Percentiles rank a stretch among this genome's conserved stretches.
phyloP scores from a whole-genome alignment of 2,113 vertebrate genomes.

The Felis chaus region DNA sequence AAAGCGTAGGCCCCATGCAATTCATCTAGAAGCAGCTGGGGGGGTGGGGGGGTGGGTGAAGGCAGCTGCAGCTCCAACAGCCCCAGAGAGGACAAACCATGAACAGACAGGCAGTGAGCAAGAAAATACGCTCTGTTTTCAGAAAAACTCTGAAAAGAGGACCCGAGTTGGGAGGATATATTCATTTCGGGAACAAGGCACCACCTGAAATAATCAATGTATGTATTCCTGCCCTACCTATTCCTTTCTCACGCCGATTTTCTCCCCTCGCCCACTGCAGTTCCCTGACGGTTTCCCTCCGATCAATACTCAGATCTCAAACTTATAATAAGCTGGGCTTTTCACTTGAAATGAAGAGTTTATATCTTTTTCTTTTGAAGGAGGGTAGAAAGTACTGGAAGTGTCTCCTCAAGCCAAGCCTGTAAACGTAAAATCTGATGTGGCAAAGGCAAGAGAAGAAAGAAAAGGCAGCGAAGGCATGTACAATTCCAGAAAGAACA shows the following conservation, averaged over 20 bases:
- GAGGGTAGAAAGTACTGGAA: neutral
- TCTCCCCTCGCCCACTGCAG: neutral
- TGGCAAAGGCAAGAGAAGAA: neutral
- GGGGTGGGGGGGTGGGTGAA: neutral
- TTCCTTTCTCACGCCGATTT: neutral
- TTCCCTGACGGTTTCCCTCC: neutral
- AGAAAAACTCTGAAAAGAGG: conserved; percentile 45
- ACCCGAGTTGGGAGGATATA: neutral
- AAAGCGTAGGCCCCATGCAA: neutral
- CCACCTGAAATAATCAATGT: neutral
- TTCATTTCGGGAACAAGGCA: neutral
- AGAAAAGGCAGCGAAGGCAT: neutral
- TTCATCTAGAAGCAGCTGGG: neutral
- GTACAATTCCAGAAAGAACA: neutral
- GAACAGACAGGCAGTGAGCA: neutral
- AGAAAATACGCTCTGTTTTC: neutral
- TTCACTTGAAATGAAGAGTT: neutral
- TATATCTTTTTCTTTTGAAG: neutral
- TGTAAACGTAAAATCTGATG: neutral
- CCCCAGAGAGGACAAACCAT: neutral
- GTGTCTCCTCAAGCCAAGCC: neutral
- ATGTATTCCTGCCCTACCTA: neutral
- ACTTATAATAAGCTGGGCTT: neutral
- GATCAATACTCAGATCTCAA: neutral
- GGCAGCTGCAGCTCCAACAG: neutral